Evolutionary conservation across 2,797 vertebrate species (phyloP).

Genomic region (Enteromius mattozi): DNA sequence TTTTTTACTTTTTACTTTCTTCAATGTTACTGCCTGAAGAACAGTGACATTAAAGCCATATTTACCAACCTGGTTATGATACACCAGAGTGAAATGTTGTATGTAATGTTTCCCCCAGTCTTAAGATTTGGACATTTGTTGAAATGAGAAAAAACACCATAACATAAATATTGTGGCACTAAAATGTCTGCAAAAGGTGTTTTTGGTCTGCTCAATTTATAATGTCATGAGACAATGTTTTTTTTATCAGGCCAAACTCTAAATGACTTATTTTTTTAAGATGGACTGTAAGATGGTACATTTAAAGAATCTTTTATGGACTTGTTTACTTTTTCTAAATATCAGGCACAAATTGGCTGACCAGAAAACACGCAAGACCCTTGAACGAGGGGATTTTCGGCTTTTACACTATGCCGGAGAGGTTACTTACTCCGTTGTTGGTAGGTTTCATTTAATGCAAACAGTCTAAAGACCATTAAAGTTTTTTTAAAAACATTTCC

Average conservation of each 20-base stretch:
- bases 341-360: conserved; percentile 91
- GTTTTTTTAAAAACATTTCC: conserved; percentile 6
- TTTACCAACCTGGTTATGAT: too few relatives aligned
- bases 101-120: too few relatives aligned
- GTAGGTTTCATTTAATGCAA: conserved; percentile 72
- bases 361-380: conserved; percentile 85
- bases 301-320: neutral
- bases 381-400: conserved; percentile 90
- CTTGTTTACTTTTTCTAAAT: conserved; percentile 2
- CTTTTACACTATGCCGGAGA: conserved; percentile 93
- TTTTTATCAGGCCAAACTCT: neutral
- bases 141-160: neutral
- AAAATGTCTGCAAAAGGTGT: neutral
- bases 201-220: neutral
- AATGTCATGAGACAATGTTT: neutral
- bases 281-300: neutral
- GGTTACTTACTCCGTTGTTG: conserved; percentile 91
- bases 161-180: neutral
- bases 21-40: too few relatives aligned
- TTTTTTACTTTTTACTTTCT: too few relatives aligned
- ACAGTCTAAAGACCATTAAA: neutral
- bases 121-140: neutral
- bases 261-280: neutral
- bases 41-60: too few relatives aligned
- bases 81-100: too few relatives aligned